Percentiles rank a stretch among this genome's conserved stretches.
These are phyloP conservation scores for Petroica traversi DNA, from an alignment of 2,113 vertebrate genomes.

Conservation along the genomic window DNA sequence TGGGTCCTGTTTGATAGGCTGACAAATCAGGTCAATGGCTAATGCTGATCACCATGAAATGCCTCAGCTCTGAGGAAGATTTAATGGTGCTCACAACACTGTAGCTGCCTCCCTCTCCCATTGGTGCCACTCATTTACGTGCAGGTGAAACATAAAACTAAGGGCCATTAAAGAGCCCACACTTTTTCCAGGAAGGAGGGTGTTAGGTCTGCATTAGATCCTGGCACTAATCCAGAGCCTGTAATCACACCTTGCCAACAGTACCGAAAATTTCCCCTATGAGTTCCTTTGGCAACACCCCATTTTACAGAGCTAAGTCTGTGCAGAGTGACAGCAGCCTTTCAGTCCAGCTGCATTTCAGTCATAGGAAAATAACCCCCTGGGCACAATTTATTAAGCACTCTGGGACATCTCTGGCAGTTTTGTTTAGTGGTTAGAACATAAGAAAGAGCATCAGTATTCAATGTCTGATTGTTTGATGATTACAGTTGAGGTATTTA, in stretches of 20 bases:
- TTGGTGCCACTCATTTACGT: constrained; percentile 56
- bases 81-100: constrained; percentile 24
- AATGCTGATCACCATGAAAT: constrained; percentile 36
- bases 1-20: neutral
- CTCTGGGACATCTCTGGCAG: constrained; percentile 44
- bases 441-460: constrained; percentile 6
- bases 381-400: constrained; percentile 38
- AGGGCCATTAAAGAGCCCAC: constrained; percentile 52
- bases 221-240: constrained; percentile 47
- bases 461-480: neutral
- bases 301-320: constrained; percentile 42
- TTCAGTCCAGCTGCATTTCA: constrained; percentile 67
- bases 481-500: neutral
- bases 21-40: constrained; percentile 47
- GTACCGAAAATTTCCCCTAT: constrained; percentile 59
- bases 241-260: constrained; percentile 66
- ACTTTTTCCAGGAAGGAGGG: constrained; percentile 63
- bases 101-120: constrained; percentile 31
- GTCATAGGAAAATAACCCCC: constrained; percentile 49
- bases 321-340: constrained; percentile 61
- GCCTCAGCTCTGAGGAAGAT: constrained; percentile 14
- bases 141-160: constrained; percentile 64
- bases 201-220: constrained; percentile 62
- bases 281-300: constrained; percentile 58
- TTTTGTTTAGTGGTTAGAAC: constrained; percentile 14